Conservation (phyloP, 2,797 vertebrate species). For the Todus mexicanus region DNA sequence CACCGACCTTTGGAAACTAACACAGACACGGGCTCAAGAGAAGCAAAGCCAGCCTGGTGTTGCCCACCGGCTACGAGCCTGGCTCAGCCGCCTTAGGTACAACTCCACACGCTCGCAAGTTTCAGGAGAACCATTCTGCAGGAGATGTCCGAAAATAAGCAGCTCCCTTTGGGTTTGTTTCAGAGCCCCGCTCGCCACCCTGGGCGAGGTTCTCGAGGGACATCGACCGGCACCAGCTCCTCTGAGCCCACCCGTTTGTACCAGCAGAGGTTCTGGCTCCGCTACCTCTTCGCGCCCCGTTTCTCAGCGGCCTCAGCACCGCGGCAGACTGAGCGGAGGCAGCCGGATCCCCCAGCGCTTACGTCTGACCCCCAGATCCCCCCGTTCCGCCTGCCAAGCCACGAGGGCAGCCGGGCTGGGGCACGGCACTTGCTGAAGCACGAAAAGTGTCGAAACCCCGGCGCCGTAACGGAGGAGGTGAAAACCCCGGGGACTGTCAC, state of each 20-base stretch:
- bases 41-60: not conserved
- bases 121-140: not conserved
- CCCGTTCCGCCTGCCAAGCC: not conserved
- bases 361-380: not conserved
- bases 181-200: not conserved
- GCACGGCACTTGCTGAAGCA: not conserved
- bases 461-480: not conserved
- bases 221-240: not conserved
- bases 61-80: fast-evolving
- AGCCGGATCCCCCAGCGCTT: not conserved
- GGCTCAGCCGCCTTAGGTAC: not conserved
- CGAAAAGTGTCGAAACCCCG: not conserved
- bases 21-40: too few relatives aligned
- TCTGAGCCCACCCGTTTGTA: too few relatives aligned
- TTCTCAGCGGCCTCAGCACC: not conserved
- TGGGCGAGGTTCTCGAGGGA: not conserved
- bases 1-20: not conserved
- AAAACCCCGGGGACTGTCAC: not conserved
- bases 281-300: too few relatives aligned
- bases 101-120: not conserved
- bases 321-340: not conserved
- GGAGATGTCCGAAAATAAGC: too few relatives aligned
- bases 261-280: not conserved
- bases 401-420: not conserved
- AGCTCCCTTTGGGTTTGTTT: too few relatives aligned